Evolutionary conservation across 2,113 vertebrate genomes (phyloP).

Genomic region (Callithrix jacchus): DNA sequence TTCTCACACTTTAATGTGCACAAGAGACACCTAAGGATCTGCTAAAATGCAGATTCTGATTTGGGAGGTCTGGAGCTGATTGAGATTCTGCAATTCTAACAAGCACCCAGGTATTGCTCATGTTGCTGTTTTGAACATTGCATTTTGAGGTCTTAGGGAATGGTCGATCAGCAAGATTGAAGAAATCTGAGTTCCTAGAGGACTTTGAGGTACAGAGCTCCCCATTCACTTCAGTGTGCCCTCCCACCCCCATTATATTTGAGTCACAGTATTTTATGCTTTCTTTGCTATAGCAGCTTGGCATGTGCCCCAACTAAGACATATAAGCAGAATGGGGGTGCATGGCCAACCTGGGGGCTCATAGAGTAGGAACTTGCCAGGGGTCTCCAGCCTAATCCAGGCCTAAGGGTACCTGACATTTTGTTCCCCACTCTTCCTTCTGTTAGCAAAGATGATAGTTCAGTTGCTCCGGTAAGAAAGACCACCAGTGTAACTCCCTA

Average conservation of each 20-base stretch:
- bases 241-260: background rate
- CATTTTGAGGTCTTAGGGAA: background rate
- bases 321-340: background rate
- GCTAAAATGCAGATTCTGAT: background rate
- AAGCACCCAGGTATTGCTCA: background rate
- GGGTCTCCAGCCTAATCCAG: background rate
- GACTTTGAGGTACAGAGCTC: background rate
- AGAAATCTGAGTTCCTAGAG: background rate
- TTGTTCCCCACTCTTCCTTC: background rate
- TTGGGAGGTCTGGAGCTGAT: background rate
- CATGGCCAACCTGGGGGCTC: background rate
- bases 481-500: background rate
- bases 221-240: too few species aligned
- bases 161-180: background rate
- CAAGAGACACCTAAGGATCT: background rate
- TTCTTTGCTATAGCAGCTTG: background rate
- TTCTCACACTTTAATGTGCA: background rate
- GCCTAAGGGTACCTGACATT: background rate
- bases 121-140: background rate
- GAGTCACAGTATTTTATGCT: background rate
- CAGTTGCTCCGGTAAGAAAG: background rate
- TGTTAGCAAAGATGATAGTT: background rate
- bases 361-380: background rate
- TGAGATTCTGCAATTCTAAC: background rate
- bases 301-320: background rate